These are phyloP conservation scores for Harpagoxenus sublaevis DNA, from an alignment of 2,888 invertebrate species.

Conservation along the genomic window DNA sequence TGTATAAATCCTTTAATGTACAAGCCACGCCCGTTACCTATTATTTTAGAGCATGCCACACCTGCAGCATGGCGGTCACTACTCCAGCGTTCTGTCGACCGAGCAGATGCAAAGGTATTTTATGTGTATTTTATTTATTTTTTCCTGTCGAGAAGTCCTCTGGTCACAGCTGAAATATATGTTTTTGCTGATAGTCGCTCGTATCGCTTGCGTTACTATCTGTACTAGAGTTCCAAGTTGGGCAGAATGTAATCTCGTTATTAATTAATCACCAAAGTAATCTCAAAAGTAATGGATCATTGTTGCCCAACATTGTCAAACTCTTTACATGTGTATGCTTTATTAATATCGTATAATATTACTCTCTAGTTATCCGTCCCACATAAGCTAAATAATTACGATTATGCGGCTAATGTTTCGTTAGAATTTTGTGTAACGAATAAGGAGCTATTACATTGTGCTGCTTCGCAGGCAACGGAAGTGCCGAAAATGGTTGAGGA, in stretches of 20 bases:
- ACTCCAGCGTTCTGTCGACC: constrained; percentile 84
- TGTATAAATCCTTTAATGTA: constrained; percentile 65
- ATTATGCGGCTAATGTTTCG: not conserved
- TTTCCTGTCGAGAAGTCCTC: constrained; percentile 20
- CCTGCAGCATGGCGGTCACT: constrained; percentile 85
- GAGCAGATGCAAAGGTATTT: constrained; percentile 82
- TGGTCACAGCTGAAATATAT: constrained; percentile 32
- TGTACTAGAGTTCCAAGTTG: not conserved
- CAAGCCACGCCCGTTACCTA: constrained; percentile 78
- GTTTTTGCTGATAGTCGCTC: constrained; percentile 13
- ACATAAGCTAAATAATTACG: not conserved
- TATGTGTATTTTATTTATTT: constrained; percentile 69
- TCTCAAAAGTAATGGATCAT: not conserved
- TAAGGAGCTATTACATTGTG: not conserved
- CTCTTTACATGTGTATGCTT: not conserved
- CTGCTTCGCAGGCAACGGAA: constrained; percentile 82
- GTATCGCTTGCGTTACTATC: not conserved
- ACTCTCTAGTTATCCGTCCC: not conserved
- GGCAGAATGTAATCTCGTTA: not conserved
- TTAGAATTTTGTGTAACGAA: constrained; percentile 1
- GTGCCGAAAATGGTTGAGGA: constrained; percentile 85
- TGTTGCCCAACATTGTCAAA: not conserved
- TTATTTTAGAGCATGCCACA: constrained; percentile 85
- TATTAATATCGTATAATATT: not conserved
- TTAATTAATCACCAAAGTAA: not conserved